Base-by-base conservation (phyloP, 2,797 vertebrate genomes). In the Gambelia wislizenii region DNA sequence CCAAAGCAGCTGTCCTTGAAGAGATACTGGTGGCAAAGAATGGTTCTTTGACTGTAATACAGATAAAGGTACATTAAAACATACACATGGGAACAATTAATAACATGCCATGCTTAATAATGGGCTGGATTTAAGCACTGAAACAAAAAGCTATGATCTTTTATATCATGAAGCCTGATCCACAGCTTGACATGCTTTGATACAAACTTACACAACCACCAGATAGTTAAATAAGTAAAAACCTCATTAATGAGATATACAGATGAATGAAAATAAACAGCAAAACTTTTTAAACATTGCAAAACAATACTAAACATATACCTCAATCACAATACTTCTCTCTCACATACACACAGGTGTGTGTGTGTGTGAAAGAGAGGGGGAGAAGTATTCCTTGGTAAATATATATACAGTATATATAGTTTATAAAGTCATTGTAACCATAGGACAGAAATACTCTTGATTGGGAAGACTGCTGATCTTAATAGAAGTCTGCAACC, bases 1-100 rank as follows among this genome's bases (percentile, higher is more conserved):
- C 98, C 98, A 98, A 84, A 98, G 92, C 39, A 98, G 95, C 93
- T 98, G 98, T 64, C 98, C 98, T n/a, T 98, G 98, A 82, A 98
- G 97, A 36, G 98, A 98, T 56, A 98, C 96, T 0, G 98, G 98
- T 61, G 86, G 86, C 86, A 87, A 70, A 36, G 86, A 87, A 74
- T 87, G 79, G 49, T 87, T 82, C 79, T 87, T 87, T 61, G 95
- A 94, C 95, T 95, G 82, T 30, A 83, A 79, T 75, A 75, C 42
- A 56, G 54, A 80, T 4, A 4, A 94, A 96, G 1, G 94, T 92
- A 87, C 96, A 96, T 92, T 97, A 97, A 76, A 39, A 74, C 14
- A 12, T 64, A 20, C 18, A 49, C 7, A 67, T 27, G 36, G 4
- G 27, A 49, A 69, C 7, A 9, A 69, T 49, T 44, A 69, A 69